phyloP scores from a whole-genome alignment of 92 coral and sea anemone genomes.

The Umimayanthus chanpuru region DNA sequence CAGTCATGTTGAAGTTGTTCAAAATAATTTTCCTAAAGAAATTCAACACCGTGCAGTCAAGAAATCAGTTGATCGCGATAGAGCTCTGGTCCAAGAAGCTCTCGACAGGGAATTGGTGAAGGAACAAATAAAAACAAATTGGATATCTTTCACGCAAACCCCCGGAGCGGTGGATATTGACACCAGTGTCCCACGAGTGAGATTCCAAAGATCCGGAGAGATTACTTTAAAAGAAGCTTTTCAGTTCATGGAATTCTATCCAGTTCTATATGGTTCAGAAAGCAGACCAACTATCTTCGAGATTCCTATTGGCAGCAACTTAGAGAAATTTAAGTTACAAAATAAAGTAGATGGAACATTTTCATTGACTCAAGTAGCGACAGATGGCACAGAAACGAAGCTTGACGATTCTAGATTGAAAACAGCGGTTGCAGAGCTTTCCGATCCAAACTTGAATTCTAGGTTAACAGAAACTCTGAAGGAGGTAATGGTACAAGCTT shows the following conservation, averaged over 20 bases:
- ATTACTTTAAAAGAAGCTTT: conserved; percentile 1
- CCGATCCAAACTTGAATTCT: background rate
- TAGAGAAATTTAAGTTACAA: conserved; percentile 27
- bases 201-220: background rate
- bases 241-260: conserved; percentile 12
- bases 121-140: background rate
- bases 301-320: conserved; percentile 43
- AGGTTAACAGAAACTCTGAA: background rate
- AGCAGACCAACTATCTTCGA: conserved; percentile 6
- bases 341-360: conserved; percentile 24
- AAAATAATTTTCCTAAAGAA: background rate
- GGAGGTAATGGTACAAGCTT: background rate
- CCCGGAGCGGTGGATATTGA: background rate
- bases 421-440: background rate
- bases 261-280: conserved; percentile 15
- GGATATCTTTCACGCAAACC: background rate
- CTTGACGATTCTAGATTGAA: conserved; percentile 1
- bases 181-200: background rate
- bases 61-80: background rate
- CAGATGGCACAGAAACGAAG: background rate
- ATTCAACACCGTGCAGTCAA: background rate
- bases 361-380: conserved; percentile 18
- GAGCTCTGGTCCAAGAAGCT: background rate
- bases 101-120: background rate
- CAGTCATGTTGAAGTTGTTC: too few relatives aligned